phyloP scores from a whole-genome alignment of 1,140 invertebrate species.

The Dendrolimus punctatus region DNA sequence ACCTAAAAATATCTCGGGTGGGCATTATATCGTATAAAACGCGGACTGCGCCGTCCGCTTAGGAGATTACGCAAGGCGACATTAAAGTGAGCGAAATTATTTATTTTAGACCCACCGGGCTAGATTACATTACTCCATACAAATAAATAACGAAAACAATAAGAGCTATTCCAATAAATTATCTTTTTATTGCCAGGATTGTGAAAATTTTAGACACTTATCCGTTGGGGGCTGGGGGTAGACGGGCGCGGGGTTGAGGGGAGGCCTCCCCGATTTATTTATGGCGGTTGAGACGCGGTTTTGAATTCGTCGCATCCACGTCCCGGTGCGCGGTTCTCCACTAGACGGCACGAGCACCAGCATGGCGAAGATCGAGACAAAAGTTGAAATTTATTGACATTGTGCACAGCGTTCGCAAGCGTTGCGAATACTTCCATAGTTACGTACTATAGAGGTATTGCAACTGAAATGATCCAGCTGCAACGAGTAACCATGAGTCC shows the following conservation, averaged over 20 bases:
- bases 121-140: constrained; percentile 72
- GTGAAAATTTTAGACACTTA: constrained; percentile 72
- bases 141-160: constrained; percentile 72
- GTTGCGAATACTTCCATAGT: no score
- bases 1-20: constrained; percentile 67
- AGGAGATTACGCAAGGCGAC: constrained; percentile 69
- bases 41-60: constrained; percentile 48
- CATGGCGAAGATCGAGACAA: no score
- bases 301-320: no score
- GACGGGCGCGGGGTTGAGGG: constrained; percentile 28
- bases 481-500: no score
- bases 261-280: constrained; percentile 59
- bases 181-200: constrained; percentile 71
- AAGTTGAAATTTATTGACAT: no score
- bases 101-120: constrained; percentile 64
- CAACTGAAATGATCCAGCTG: no score
- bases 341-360: no score
- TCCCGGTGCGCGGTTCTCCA: no score
- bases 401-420: no score
- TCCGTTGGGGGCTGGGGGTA: constrained; percentile 12
- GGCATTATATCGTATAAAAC: constrained; percentile 55
- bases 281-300: constrained; percentile 58
- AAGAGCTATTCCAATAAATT: constrained; percentile 72
- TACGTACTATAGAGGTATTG: no score
- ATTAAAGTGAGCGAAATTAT: constrained; percentile 66